Conservation (phyloP, 2,797 vertebrate species). For the Threskiornis aethiopicus region DNA sequence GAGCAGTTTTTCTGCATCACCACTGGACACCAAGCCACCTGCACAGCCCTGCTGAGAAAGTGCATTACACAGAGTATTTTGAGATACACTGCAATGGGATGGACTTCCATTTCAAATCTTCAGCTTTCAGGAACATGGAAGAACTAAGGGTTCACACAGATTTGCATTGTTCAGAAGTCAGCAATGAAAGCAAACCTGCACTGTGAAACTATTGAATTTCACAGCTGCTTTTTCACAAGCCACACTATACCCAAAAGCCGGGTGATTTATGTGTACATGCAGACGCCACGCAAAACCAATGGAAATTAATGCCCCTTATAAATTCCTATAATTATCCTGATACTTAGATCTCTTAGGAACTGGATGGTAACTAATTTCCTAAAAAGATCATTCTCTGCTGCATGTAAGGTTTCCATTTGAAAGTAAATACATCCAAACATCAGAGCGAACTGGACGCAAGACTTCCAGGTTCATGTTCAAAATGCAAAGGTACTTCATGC, state of each 20-base stretch:
- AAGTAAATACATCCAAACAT: background rate
- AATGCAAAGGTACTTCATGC: background rate
- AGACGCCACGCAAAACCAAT: rapidly evolving
- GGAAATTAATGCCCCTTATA: background rate
- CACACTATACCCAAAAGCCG: background rate
- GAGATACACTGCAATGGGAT: background rate
- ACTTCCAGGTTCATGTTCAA: background rate
- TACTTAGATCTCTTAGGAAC: background rate
- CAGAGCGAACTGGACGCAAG: background rate
- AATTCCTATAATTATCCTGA: background rate
- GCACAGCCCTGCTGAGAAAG: background rate
- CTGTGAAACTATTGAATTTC: background rate
- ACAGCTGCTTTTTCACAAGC: background rate
- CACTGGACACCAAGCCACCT: background rate
- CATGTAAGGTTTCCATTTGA: background rate
- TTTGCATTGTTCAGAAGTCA: background rate
- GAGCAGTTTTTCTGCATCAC: background rate
- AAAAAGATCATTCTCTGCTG: background rate
- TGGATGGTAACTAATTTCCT: background rate
- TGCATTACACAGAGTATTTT: background rate
- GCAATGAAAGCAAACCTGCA: background rate
- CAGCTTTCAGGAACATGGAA: background rate
- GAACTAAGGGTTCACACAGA: background rate
- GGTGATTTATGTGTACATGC: background rate
- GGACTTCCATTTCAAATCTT: background rate